A percentile compares a stretch with the other conserved stretches of the same genome.
Evolutionary conservation across 1,140 invertebrate genomes (phyloP).

Genomic region (Hydropsyche tenuis): DNA sequence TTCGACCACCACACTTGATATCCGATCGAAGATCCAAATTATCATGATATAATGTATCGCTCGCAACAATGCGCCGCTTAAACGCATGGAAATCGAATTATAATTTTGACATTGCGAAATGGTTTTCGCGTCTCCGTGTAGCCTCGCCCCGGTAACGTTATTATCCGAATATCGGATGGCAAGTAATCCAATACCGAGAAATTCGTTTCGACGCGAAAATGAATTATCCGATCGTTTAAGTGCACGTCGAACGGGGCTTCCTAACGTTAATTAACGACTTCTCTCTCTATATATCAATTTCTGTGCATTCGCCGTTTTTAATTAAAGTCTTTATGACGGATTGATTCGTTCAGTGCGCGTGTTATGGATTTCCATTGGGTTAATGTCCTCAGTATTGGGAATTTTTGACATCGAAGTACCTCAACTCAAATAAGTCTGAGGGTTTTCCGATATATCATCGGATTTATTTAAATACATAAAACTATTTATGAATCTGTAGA

Average conservation of each 20-base stretch:
- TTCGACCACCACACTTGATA: no score
- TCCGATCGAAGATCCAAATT: no score
- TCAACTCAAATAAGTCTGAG: no score
- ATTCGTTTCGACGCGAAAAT: constrained; percentile 28
- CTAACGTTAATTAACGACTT: not conserved
- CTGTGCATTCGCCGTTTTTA: constrained; percentile 6
- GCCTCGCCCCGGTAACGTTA: not conserved
- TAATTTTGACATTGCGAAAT: constrained; percentile 26
- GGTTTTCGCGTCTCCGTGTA: not conserved
- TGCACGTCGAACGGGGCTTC: constrained; percentile 23
- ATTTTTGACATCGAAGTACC: no score
- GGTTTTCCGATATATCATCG: no score
- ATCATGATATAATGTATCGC: no score
- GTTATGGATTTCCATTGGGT: no score
- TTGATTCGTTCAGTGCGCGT: no score
- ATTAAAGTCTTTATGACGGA: no score
- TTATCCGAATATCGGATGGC: constrained; percentile 25
- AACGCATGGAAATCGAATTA: constrained; percentile 18
- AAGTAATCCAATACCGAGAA: constrained; percentile 17
- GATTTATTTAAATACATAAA: no score
- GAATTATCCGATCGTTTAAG: constrained; percentile 28
- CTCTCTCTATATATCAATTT: not conserved
- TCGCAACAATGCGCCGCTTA: not conserved
- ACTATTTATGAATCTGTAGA: no score
- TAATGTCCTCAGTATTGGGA: no score